Percentiles rank a stretch among this genome's conserved stretches.
These are phyloP conservation scores for Pteria penguin DNA, from an alignment of 2,888 invertebrate genomes.

Conservation along the genomic window DNA sequence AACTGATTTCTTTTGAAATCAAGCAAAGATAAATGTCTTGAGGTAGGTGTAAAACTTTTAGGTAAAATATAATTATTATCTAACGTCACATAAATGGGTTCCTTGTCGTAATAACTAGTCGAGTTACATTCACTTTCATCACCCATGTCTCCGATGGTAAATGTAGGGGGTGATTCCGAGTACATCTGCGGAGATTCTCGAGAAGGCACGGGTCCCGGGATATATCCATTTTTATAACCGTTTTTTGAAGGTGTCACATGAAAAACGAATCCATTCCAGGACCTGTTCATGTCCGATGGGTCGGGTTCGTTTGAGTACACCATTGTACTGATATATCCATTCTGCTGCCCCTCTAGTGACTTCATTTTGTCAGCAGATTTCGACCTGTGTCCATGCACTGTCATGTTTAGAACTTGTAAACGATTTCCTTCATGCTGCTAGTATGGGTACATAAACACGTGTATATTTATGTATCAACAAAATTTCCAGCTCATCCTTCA, in stretches of 20 bases:
- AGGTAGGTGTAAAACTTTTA: constrained; percentile 27
- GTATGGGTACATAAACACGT: too few species aligned
- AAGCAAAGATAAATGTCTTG: constrained; percentile 60
- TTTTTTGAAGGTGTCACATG: constrained; percentile 51
- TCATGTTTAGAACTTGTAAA: constrained; percentile 36
- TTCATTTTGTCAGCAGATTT: constrained; percentile 41
- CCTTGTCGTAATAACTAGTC: constrained; percentile 56
- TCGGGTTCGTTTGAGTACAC: constrained; percentile 10
- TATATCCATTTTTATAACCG: constrained; percentile 4
- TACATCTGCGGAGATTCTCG: constrained; percentile 2
- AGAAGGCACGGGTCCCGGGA: constrained; percentile 11
- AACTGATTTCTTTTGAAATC: constrained; percentile 53
- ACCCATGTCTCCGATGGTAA: constrained; percentile 31
- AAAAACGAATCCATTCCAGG: constrained; percentile 59
- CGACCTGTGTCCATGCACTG: constrained; percentile 58
- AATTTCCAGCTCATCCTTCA: too few species aligned
- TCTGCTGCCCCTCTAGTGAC: constrained; percentile 3
- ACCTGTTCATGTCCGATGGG: constrained; percentile 53
- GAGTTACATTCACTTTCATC: constrained; percentile 22
- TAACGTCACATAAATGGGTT: constrained; percentile 63
- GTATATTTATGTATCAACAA: too few species aligned
- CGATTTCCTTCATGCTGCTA: too few species aligned
- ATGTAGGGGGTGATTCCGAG: constrained; percentile 6
- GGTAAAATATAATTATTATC: constrained; percentile 58
- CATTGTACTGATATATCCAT: constrained; percentile 30